These are phyloP conservation scores for Portevinia maculata DNA, from an alignment of 2,888 invertebrate genomes.

Conservation along the genomic window DNA sequence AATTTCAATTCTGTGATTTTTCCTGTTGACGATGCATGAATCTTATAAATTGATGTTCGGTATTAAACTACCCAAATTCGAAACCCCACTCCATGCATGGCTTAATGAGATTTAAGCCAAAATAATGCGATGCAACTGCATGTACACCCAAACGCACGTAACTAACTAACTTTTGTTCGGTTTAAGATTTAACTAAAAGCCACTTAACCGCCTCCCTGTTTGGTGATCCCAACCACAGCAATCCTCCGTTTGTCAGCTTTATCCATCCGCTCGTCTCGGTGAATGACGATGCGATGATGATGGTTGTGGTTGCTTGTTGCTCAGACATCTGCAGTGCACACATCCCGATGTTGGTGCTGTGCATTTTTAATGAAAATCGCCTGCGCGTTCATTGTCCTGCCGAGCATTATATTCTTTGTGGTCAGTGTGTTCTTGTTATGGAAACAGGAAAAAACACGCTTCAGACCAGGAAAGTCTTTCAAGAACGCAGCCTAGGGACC, in stretches of 20 bases:
- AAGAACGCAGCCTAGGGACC: conserved; percentile 60
- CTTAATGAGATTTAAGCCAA: conserved; percentile 54
- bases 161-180: conserved; percentile 28
- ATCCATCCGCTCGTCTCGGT: conserved; percentile 4
- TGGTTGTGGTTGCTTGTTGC: conserved; percentile 23
- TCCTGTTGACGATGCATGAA: too few species aligned
- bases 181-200: conserved; percentile 58
- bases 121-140: conserved; percentile 34
- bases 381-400: conserved; percentile 67
- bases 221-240: conserved; percentile 48
- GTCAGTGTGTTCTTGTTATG: conserved; percentile 57
- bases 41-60: too few species aligned
- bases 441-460: conserved; percentile 25
- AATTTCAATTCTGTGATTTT: too few species aligned
- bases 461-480: conserved; percentile 45
- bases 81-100: conserved; percentile 18
- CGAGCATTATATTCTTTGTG: conserved; percentile 48
- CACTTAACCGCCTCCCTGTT: conserved; percentile 52
- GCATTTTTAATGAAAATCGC: conserved; percentile 19
- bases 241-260: conserved; percentile 44
- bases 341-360: conserved; percentile 10
- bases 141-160: background rate
- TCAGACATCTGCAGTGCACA: conserved; percentile 49
- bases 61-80: conserved; percentile 7
- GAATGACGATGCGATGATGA: conserved; percentile 27